Evolutionary conservation across 1,140 invertebrate species (phyloP).

Genomic region (Dreissena polymorpha): DNA sequence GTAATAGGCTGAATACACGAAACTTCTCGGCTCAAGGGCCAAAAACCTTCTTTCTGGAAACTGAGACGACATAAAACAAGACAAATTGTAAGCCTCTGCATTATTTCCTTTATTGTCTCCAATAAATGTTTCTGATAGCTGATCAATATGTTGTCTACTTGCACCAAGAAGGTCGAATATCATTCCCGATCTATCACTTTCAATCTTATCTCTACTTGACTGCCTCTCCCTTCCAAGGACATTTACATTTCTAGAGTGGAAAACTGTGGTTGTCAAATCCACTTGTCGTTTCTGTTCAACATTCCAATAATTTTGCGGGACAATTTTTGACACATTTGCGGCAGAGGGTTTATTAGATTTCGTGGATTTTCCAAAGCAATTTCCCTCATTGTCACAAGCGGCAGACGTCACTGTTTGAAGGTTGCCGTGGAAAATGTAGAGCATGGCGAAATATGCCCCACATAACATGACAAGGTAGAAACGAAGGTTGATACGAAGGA

Average conservation of each 20-base stretch:
- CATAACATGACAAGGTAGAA: constrained; percentile 59
- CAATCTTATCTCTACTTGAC: too few relatives aligned
- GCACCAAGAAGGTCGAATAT: too few relatives aligned
- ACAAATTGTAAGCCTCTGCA: neutral
- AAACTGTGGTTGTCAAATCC: too few relatives aligned
- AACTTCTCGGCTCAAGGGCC: constrained; percentile 44
- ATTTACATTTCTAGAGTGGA: too few relatives aligned
- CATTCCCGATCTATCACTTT: too few relatives aligned
- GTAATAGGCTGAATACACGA: constrained; percentile 65
- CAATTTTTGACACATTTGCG: neutral
- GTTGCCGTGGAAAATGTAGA: constrained; percentile 64
- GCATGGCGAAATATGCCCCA: constrained; percentile 56
- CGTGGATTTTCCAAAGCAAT: neutral
- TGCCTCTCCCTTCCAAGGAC: too few relatives aligned
- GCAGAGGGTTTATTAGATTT: neutral
- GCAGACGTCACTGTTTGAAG: constrained; percentile 57
- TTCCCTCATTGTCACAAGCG: neutral
- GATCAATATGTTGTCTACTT: too few relatives aligned
- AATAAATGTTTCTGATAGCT: too few relatives aligned
- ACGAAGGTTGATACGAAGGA: constrained; percentile 37
- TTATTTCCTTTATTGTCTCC: neutral
- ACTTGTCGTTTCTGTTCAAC: neutral
- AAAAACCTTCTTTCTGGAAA: constrained; percentile 45
- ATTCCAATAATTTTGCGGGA: neutral
- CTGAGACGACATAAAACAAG: constrained; percentile 24